phyloP scores from a whole-genome alignment of 2,113 vertebrate genomes.

The Perca flavescens region DNA sequence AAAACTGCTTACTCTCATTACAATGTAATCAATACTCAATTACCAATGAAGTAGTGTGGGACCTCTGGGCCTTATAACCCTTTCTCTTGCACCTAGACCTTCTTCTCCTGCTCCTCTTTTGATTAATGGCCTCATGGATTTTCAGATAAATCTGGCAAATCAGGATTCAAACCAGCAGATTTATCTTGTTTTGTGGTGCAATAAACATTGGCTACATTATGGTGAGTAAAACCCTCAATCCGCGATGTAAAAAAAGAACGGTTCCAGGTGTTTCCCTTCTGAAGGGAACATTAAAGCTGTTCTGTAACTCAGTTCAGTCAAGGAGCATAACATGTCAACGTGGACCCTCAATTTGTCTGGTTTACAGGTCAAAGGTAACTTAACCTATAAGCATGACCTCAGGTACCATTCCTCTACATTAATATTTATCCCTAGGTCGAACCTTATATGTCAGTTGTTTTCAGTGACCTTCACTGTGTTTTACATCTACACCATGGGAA shows the following conservation, averaged over 20 bases:
- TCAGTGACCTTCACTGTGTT: neutral
- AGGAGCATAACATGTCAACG: neutral
- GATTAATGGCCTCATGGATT: slow-evolving; percentile 68
- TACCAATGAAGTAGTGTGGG: slow-evolving; percentile 72
- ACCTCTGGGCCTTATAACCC: slow-evolving; percentile 53
- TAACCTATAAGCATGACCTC: neutral
- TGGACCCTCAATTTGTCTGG: neutral
- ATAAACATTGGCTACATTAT: neutral
- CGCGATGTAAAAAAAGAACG: neutral
- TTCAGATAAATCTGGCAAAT: slow-evolving; percentile 63
- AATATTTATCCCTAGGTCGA: neutral
- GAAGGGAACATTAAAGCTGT: neutral
- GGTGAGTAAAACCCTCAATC: neutral
- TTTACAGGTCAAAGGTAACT: neutral
- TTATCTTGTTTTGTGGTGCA: slow-evolving; percentile 38
- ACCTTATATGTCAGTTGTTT: neutral
- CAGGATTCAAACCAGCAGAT: slow-evolving; percentile 42
- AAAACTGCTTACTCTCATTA: slow-evolving; percentile 79
- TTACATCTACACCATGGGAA: neutral
- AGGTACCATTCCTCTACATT: neutral
- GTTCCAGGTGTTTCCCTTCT: neutral
- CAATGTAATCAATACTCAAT: slow-evolving; percentile 80
- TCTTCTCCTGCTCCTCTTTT: slow-evolving; percentile 31
- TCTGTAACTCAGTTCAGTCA: neutral
- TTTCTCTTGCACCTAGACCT: slow-evolving; percentile 36